Evolutionary conservation across 2,888 invertebrate genomes (phyloP), one percentile per base, ranked within the genome.

Genomic region (Hydrotaea cyrtoneurina): DNA sequence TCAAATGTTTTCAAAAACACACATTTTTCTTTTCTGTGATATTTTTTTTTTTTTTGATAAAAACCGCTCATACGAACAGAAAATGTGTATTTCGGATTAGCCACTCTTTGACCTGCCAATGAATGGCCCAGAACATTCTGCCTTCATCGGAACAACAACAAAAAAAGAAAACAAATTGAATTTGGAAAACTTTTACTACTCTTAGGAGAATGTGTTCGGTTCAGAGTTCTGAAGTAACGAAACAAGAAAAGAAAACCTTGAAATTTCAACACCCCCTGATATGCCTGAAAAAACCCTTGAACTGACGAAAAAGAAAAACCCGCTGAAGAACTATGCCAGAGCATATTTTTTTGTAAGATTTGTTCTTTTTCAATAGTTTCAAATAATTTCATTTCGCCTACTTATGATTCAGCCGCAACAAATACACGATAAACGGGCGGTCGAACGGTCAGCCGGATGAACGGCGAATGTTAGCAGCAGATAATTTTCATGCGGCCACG

Each of bases 401-500:
- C 23, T 69, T 69, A 8, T 43, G 43, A 69, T 46, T 69, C 69
- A 69, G 23, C 69, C 43, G n/a, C 66, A 15, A 43, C 69, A 31
- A 31, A 31, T 31, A 31, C 2, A 31, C 31, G 31, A n/a, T n/a
- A n/a, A n/a, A n/a, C n/a, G n/a, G n/a, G n/a, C n/a, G 2, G 43
- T 19, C 8, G 31, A 7, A 5, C 43, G 5, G 66, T 19, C 57
- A 23, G 31, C 31, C 7, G 31, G 31, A 7, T 23, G 21, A 43
- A 17, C 43, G 43, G 36, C n/a, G 43, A 39, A 43, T 64, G 36
- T 31, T 36, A 15, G 17, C 64, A 15, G 21, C 23, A 21, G 39
- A 69, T 69, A 23, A 43, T 59, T 5, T 26, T 80, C 73, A 80
- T 59, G 80, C 69, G 72, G 84, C 57, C 81, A 79, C 81, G 78